Evolutionary conservation across 2,888 invertebrate species (phyloP).

Genomic region (Timema podura): DNA sequence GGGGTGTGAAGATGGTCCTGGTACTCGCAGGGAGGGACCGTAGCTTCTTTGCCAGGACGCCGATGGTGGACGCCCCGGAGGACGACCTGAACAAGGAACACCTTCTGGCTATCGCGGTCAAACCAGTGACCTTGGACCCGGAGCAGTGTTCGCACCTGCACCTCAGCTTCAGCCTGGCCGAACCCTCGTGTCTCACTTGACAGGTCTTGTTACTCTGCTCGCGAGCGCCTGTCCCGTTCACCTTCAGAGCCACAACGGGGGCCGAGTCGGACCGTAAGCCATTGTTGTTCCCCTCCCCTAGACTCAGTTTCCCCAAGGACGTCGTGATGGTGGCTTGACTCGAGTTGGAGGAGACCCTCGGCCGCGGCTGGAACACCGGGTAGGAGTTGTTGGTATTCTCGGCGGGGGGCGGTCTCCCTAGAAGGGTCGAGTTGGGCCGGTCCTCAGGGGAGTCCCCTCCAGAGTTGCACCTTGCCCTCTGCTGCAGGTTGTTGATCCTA

Average conservation of each 20-base stretch:
- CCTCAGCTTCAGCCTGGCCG: background rate
- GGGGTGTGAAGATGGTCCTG: constrained; percentile 36
- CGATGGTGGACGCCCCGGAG: constrained; percentile 7
- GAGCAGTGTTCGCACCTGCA: constrained; percentile 6
- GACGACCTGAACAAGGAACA: constrained; percentile 14
- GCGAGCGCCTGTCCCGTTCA: background rate
- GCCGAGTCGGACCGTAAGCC: background rate
- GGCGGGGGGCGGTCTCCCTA: background rate
- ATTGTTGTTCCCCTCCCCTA: constrained; percentile 22
- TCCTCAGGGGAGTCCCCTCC: no score
- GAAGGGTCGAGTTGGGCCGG: background rate
- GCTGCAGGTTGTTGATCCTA: background rate
- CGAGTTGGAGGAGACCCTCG: constrained; percentile 39
- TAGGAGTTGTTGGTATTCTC: constrained; percentile 10
- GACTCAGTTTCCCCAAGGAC: constrained; percentile 38
- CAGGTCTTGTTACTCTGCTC: background rate
- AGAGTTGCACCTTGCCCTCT: no score
- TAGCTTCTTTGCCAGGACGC: constrained; percentile 36
- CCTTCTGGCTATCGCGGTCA: background rate
- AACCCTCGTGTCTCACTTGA: background rate
- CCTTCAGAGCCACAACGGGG: background rate
- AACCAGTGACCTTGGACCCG: background rate
- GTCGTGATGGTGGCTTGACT: constrained; percentile 42
- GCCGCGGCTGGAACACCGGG: constrained; percentile 17
- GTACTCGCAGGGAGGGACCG: constrained; percentile 42